Conservation (phyloP, 1,140 invertebrate species). For the Drosophila tropicalis region DNA sequence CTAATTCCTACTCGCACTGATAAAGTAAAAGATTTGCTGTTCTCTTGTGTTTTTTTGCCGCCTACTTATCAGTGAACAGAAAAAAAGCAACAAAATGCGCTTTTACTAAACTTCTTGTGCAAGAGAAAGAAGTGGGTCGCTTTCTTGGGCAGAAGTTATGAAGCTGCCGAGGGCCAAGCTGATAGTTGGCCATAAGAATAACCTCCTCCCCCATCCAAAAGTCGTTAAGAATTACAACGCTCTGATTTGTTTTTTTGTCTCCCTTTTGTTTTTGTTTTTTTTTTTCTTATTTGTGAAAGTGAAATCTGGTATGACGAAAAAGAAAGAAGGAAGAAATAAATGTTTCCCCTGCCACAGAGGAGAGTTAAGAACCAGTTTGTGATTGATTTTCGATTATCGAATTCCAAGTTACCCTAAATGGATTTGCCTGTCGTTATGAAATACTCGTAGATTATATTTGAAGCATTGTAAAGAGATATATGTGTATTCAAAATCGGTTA, state of each 20-base stretch:
- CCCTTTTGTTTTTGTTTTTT: background rate
- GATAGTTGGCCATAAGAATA: too few relatives aligned
- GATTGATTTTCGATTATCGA: too few relatives aligned
- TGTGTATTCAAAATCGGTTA: too few relatives aligned
- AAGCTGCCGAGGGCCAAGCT: background rate
- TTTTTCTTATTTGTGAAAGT: conserved; percentile 1
- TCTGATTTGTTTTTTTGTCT: background rate
- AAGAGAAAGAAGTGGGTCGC: conserved; percentile 21
- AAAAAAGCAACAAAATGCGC: conserved; percentile 32
- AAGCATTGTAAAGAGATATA: too few relatives aligned
- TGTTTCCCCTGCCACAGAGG: background rate
- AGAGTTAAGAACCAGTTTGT: background rate
- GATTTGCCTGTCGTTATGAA: too few relatives aligned
- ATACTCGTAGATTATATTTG: too few relatives aligned
- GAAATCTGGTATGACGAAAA: background rate
- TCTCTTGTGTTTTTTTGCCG: conserved; percentile 18
- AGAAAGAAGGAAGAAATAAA: too few relatives aligned
- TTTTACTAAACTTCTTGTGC: conserved; percentile 29
- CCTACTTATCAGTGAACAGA: conserved; percentile 38
- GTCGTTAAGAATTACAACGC: background rate
- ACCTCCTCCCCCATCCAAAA: background rate
- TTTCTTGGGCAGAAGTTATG: background rate
- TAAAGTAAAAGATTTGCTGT: conserved; percentile 31
- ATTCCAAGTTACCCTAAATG: too few relatives aligned
- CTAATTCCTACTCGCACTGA: conserved; percentile 32